Conservation (phyloP, 2,797 vertebrate species). For the Leptodactylus fallax region DNA sequence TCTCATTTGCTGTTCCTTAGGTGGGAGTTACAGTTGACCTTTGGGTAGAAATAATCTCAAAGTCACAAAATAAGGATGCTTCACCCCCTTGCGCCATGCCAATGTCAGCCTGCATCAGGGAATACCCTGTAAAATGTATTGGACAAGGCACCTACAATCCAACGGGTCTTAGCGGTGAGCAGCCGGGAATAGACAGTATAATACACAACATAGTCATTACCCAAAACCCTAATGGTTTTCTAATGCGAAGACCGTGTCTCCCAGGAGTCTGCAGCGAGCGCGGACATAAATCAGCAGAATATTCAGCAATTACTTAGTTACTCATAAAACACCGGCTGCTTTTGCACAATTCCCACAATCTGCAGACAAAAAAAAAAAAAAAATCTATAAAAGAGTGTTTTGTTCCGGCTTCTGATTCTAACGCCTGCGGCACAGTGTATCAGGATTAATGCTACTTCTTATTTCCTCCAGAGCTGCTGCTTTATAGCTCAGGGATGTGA, state of each 20-base stretch:
- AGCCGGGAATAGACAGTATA: too few relatives aligned
- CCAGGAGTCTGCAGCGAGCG: neutral
- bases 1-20: too few relatives aligned
- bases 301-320: neutral
- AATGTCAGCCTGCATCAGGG: too few relatives aligned
- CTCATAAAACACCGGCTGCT: neutral
- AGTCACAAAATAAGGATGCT: too few relatives aligned
- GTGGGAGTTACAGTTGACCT: too few relatives aligned
- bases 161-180: too few relatives aligned
- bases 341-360: neutral
- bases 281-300: neutral
- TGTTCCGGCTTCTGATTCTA: neutral
- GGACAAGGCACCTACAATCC: too few relatives aligned
- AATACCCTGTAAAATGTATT: too few relatives aligned
- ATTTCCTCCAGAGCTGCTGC: neutral
- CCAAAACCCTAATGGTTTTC: neutral
- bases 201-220: neutral
- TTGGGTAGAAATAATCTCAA: too few relatives aligned
- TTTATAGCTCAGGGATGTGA: neutral
- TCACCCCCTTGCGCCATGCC: too few relatives aligned
- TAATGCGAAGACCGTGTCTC: neutral
- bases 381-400: too few relatives aligned
- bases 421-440: neutral
- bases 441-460: neutral
- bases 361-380: neutral